Evolutionary conservation across 2,888 invertebrate species (phyloP), one percentile per base, ranked within the genome.

Genomic region (Agrilus cyanescens): DNA sequence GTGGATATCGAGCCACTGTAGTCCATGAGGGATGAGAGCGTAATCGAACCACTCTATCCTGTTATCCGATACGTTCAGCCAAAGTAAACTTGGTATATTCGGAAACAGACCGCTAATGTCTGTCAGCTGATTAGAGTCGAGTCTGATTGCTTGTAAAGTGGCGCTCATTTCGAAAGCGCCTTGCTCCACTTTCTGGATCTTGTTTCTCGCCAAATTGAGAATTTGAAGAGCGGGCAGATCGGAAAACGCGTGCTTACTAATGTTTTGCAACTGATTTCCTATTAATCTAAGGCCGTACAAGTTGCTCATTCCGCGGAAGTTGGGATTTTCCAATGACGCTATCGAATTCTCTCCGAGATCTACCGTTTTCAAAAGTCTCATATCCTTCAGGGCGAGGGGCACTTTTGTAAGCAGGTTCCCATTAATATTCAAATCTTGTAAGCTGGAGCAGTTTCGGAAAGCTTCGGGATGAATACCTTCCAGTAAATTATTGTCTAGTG

Each of bases 321-420:
- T 83, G 8, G 84, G 80, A 53, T 85, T 82, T 53, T 86, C 85
- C 46, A 96, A 68, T 44, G 77, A 76, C 43, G 78, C 76, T 62
- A 97, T 85, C 63, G 79, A 75, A 71, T 96, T 96, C 68, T 93
- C 90, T 44, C 90, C 91, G 53, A 96, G 73, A 70, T 93, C 90
- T 47, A 96, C 79, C 38, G 87, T 88, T 62, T 85, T 77, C 57
- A 95, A 70, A 57, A 89, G 73, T 51, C 85, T 78, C 83, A 91
- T 85, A 68, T 88, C 85, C 61, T 82, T 78, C 46, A 93, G 67
- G 16, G 90, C 90, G 56, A 80, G 66, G 35, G 91, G 91, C 55
- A 90, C 79, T 55, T 76, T 74, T 60, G 81, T 81, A 57, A 93
- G 72, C 59, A 80, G 78, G 69, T 93, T 93, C 46, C 85, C 86